phyloP scores from a whole-genome alignment of 2,888 invertebrate genomes.

The Agelastica alni region DNA sequence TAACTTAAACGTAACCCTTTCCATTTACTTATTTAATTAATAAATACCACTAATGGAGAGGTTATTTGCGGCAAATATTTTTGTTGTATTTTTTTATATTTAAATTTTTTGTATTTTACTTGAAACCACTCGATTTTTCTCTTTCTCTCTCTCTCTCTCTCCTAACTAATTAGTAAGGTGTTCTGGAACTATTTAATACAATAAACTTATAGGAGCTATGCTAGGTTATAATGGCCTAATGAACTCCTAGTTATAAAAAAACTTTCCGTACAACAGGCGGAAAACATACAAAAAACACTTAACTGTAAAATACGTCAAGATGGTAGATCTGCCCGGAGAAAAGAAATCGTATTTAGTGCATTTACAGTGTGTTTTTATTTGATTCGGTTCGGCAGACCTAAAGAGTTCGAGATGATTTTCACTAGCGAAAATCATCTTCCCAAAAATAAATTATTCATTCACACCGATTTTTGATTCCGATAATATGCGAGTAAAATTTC shows the following conservation, averaged over 20 bases:
- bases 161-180: slow-evolving; percentile 22
- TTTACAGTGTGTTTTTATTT: slow-evolving; percentile 34
- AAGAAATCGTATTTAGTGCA: slow-evolving; percentile 20
- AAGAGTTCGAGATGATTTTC: slow-evolving; percentile 18
- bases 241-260: slow-evolving; percentile 24
- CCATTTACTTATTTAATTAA: slow-evolving; percentile 20
- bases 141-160: slow-evolving; percentile 4
- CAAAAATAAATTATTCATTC: slow-evolving; percentile 14
- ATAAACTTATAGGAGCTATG: slow-evolving; percentile 27
- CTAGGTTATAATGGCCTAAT: slow-evolving; percentile 26
- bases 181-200: slow-evolving; percentile 23
- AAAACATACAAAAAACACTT: slow-evolving; percentile 28
- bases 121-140: slow-evolving; percentile 20
- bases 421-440: slow-evolving; percentile 17
- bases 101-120: slow-evolving; percentile 10
- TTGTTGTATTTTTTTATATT: slow-evolving; percentile 9
- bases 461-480: slow-evolving; percentile 25
- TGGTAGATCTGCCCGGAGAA: slow-evolving; percentile 32
- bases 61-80: slow-evolving; percentile 20
- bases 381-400: slow-evolving; percentile 30
- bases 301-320: slow-evolving; percentile 33
- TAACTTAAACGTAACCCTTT: slow-evolving; percentile 23
- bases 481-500: slow-evolving; percentile 24
- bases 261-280: slow-evolving; percentile 24
- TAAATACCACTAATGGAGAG: slow-evolving; percentile 31